Conservation (phyloP, 2,113 vertebrate species). For the Megaceryle maxima region DNA sequence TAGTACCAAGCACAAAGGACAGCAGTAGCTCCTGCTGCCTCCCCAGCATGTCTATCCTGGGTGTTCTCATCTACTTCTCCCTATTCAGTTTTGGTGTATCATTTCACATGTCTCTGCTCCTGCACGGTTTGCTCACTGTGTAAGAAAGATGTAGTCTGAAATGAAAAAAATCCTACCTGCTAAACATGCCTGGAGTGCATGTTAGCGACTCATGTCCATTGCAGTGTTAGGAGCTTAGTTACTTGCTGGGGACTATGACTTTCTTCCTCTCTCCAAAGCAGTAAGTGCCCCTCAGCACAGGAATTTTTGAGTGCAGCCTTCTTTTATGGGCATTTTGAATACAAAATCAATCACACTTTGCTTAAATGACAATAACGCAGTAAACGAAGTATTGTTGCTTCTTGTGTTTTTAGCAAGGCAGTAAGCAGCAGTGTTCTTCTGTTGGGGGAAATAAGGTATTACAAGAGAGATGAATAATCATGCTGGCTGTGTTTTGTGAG, state of each 20-base stretch:
- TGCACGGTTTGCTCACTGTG: not conserved
- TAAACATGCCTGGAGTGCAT: not conserved
- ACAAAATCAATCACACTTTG: not conserved
- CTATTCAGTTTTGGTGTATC: not conserved
- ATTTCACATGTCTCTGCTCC: not conserved
- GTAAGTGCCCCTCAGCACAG: not conserved
- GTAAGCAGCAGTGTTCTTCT: not conserved
- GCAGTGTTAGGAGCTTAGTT: not conserved
- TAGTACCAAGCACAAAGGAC: accelerated
- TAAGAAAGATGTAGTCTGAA: not conserved
- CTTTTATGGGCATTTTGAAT: not conserved
- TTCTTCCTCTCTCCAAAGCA: not conserved
- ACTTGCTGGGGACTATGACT: not conserved
- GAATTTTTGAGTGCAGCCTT: not conserved
- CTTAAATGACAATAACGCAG: accelerated
- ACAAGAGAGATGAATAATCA: too few relatives aligned
- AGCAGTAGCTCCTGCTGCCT: not conserved
- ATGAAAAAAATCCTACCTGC: not conserved
- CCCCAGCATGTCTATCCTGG: not conserved
- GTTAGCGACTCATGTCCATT: not conserved
- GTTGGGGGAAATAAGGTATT: not conserved
- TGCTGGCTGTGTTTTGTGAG: not conserved
- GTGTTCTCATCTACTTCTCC: not conserved
- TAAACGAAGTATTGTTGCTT: not conserved
- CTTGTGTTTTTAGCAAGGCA: not conserved